Base-by-base conservation (phyloP, 2,113 vertebrate species). In the Kobus ellipsiprymnus region DNA sequence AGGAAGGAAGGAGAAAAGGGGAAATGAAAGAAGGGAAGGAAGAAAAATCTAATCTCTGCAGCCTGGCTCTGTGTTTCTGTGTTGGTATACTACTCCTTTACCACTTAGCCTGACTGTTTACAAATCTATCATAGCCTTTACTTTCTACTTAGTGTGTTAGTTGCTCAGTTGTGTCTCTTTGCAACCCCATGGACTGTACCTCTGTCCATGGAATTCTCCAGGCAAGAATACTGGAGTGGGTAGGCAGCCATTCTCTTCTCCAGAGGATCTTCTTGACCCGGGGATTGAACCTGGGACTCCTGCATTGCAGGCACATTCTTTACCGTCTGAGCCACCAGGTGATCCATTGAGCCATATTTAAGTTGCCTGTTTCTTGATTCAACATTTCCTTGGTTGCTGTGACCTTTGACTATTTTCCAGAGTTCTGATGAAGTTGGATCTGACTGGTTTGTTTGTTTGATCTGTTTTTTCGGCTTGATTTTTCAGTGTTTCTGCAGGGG, bases 401-500 rank as follows among this genome's bases (percentile, higher is more conserved):
- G 95, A 80, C 67, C 30, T 80, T 92, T 90, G 46, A 64, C 50
- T 81, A 5, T 96, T 87, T 83, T 54, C 17, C 27, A 59, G 55
- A 90, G 48, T 44, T 96, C 54, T 67, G 33, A 57, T 67, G 81
- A 85, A 92, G 33, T 78, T 95, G 60, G 82, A 87, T 78, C n/a
- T 48, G 81, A 91, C 30, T 60, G 29, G 11, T 84, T 57, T 83
- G 80, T 83, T 83, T 54, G 52, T 55, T 82, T 4, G 11, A 23
- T 54, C 48, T 82, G 3, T 29, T 48, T 48, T 94, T 93, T 88
- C 86, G 57, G 10, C 15, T 94, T 71, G 11, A n/a, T 44, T 93
- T 97, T 87, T 87, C 25, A 90, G 33, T 95, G 55, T 91, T 95
- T 96, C 83, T 96, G 10, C 78, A 46, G 16, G 57, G 62, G 11